Conservation (phyloP, 1,140 invertebrate genomes). For the Caenorhabditis brenneri region DNA sequence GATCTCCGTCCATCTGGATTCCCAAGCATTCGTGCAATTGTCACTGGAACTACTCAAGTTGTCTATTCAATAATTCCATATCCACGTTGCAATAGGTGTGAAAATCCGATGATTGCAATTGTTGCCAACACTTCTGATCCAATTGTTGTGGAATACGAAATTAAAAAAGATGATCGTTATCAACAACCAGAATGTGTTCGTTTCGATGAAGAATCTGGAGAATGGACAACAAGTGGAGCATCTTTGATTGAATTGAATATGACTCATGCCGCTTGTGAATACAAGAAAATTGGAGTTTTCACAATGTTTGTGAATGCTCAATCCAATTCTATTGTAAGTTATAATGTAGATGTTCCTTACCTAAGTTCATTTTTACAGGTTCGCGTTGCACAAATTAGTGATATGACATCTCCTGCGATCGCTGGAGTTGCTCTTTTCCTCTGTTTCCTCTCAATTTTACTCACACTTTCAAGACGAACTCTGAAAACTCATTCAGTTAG, state of each 20-base stretch:
- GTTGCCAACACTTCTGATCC: constrained; percentile 47
- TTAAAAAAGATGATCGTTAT: constrained; percentile 58
- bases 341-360: neutral
- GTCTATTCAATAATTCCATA: constrained; percentile 53
- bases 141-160: constrained; percentile 57
- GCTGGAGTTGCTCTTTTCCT: constrained; percentile 45
- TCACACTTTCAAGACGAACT: constrained; percentile 19
- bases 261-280: constrained; percentile 62
- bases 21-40: constrained; percentile 16
- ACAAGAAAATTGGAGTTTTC: constrained; percentile 53
- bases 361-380: constrained; percentile 4
- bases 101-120: constrained; percentile 52
- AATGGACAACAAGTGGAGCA: constrained; percentile 38
- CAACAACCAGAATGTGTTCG: constrained; percentile 63
- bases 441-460: constrained; percentile 45
- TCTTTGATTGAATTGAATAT: constrained; percentile 62
- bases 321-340: constrained; percentile 55
- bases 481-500: constrained; percentile 45
- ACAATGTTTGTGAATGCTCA: constrained; percentile 57
- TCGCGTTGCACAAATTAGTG: constrained; percentile 32
- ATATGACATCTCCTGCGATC: constrained; percentile 38
- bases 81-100: constrained; percentile 49
- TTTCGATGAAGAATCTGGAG: constrained; percentile 41
- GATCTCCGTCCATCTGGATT: constrained; percentile 49
- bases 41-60: neutral